These are phyloP conservation scores for Bombus consobrinus DNA, from an alignment of 1,140 invertebrate species.

Conservation along the genomic window DNA sequence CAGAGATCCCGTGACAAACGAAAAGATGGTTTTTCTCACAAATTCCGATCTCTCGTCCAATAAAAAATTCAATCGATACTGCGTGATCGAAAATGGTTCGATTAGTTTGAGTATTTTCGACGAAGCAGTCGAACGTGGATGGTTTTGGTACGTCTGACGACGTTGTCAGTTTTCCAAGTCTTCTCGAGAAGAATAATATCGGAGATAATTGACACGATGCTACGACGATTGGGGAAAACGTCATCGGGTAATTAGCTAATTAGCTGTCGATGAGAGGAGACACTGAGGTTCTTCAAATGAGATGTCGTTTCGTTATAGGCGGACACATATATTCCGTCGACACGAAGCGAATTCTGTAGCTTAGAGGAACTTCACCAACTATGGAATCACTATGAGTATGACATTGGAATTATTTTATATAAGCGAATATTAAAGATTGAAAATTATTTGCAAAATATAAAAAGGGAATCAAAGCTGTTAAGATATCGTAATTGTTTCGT, in stretches of 20 bases:
- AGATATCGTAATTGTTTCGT: no score
- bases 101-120: not conserved
- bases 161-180: not conserved
- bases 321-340: not conserved
- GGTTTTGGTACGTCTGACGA: no score
- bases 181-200: not conserved
- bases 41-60: not conserved
- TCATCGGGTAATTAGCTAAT: slow-evolving; percentile 17
- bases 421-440: no score
- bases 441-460: no score
- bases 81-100: not conserved
- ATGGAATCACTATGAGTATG: no score
- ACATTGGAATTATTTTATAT: no score
- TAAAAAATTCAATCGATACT: not conserved
- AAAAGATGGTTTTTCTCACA: not conserved
- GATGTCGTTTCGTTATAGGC: not conserved
- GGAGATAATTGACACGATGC: not conserved
- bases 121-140: no score
- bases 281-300: not conserved
- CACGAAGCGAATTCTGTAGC: not conserved
- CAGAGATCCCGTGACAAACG: not conserved
- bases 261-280: slow-evolving; percentile 16
- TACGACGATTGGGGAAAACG: no score
- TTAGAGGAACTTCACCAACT: no score
- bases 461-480: no score